These are phyloP conservation scores for Trematomus loennbergii DNA, from an alignment of 2,113 vertebrate species.

Conservation along the genomic window DNA sequence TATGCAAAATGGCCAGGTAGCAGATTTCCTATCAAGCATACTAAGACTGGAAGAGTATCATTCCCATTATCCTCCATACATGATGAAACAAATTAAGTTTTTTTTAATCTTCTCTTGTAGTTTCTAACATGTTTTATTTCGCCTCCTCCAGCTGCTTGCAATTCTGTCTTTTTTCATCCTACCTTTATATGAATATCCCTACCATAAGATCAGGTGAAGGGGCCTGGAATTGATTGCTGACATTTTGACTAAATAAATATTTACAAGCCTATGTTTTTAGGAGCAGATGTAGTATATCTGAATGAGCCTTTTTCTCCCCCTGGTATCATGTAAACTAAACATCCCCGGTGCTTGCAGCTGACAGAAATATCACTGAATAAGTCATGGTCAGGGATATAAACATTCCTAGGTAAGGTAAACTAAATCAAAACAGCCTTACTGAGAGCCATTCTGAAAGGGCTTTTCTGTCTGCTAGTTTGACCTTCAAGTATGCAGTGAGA, in stretches of 20 bases:
- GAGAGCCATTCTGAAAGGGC: constrained; percentile 40
- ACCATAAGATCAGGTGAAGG: constrained; percentile 1
- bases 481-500: constrained; percentile 39
- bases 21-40: constrained; percentile 44
- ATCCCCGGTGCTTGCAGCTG: constrained; percentile 43
- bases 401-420: constrained; percentile 56
- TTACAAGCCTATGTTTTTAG: constrained; percentile 27
- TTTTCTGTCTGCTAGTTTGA: constrained; percentile 39
- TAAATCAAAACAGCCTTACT: constrained; percentile 56
- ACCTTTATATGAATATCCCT: constrained; percentile 17
- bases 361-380: constrained; percentile 68
- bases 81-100: constrained; percentile 4
- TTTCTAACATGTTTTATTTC: constrained; percentile 18
- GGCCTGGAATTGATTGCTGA: constrained; percentile 41
- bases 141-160: not conserved
- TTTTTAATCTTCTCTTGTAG: constrained; percentile 5
- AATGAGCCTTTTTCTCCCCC: constrained; percentile 4
- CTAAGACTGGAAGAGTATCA: constrained; percentile 17
- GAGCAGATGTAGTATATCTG: constrained; percentile 41
- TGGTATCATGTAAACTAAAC: constrained; percentile 53
- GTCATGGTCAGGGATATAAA: constrained; percentile 67
- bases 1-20: constrained; percentile 31
- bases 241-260: constrained; percentile 60
- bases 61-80: constrained; percentile 24
- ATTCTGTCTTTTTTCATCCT: not conserved